phyloP scores from a whole-genome alignment of 2,113 vertebrate species.

The Ceyx cyanopectus region DNA sequence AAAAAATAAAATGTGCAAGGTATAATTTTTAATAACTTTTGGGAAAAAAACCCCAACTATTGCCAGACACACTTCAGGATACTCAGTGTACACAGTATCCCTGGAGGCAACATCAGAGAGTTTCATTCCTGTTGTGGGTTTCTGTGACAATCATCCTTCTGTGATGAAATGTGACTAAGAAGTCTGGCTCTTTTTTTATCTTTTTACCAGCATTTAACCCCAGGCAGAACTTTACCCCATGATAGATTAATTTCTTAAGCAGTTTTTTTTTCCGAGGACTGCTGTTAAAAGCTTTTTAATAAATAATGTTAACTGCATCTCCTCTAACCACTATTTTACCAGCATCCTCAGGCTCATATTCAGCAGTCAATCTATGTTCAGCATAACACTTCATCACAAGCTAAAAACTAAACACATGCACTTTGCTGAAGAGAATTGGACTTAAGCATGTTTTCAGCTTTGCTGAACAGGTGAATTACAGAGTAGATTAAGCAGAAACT shows the following conservation, averaged over 20 bases:
- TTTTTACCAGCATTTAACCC: slow-evolving; percentile 23
- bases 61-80: not conserved
- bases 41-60: not conserved
- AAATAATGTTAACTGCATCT: slow-evolving; percentile 41
- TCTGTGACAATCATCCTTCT: not conserved
- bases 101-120: not conserved
- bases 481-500: not conserved
- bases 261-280: not conserved
- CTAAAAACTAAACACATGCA: not conserved
- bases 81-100: not conserved
- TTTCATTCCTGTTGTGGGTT: not conserved
- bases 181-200: not conserved
- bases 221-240: not conserved
- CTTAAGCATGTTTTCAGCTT: not conserved
- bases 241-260: not conserved
- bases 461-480: not conserved
- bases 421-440: not conserved
- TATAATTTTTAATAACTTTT: not conserved
- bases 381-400: not conserved
- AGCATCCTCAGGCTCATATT: not conserved
- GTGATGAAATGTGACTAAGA: not conserved
- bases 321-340: slow-evolving; percentile 1
- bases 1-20: no score
- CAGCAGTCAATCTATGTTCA: not conserved
- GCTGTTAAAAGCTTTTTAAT: slow-evolving; percentile 40